Base-by-base conservation (phyloP, 2,113 vertebrate genomes). In the Pygoscelis antarcticus region DNA sequence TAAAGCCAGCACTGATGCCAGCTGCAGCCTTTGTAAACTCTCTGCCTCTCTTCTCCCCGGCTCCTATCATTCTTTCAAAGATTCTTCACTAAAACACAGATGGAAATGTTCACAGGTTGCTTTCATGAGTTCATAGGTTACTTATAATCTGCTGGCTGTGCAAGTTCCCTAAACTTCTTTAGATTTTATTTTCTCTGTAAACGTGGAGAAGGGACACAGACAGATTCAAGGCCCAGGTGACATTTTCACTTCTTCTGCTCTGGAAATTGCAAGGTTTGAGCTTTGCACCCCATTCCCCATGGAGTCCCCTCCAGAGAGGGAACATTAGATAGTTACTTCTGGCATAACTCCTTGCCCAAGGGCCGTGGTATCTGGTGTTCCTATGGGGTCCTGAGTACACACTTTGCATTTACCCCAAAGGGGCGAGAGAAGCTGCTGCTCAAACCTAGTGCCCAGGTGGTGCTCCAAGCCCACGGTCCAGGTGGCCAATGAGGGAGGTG, bases 121-220 rank as follows among this genome's bases (percentile, higher is more conserved):
- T 97, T 95, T 95, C 38, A 27, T 27, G 83, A 95, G 79, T 93
- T 95, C 52, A 23, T 89, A 74, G 74, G 22, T 92, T 91, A 83
- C 87, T 95, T 91, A 75, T 23, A 89, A 87, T 55, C 42, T n/a
- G 26, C 55, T 81, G 78, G 65, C 55, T 75, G 32, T 72, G 93
- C 69, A 91, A 72, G 32, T 65, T 96, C 86, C 89, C 86, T 85
- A 52, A 93, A 66, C 71, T 42, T 66, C 76, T 62, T 94, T 58
- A 80, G 86, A 81, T 90, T 90, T 85, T 68, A 57, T 85, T 95
- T 95, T 85, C 83, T 80, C 85, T 95, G 71, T 91, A 92, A 87
- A 72, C 74, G 69, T 86, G 51, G 79, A 90, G 87, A 96, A 97
- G 93, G 62, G 81, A 96, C 58, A 25, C 71, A 91, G 86, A 77